phyloP scores from a whole-genome alignment of 2,888 invertebrate species.

The Eilema caniola region DNA sequence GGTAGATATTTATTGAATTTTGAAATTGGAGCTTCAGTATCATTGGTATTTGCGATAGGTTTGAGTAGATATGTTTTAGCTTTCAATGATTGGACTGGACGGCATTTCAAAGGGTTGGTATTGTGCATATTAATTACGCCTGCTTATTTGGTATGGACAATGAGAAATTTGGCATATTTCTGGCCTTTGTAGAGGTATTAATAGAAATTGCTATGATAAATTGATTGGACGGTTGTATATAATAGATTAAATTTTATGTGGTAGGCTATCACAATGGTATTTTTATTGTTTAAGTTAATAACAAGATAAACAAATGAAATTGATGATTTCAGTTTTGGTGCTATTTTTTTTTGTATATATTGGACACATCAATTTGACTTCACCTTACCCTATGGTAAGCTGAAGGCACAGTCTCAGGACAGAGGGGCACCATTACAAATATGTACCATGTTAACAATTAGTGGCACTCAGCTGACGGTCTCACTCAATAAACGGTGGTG shows the following conservation, averaged over 20 bases:
- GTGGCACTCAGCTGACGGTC: too few species aligned
- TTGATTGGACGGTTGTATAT: neutral
- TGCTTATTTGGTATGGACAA: constrained; percentile 5
- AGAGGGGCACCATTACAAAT: too few species aligned
- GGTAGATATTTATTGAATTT: constrained; percentile 47
- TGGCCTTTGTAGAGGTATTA: constrained; percentile 3
- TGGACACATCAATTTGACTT: too few species aligned
- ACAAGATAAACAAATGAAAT: too few species aligned
- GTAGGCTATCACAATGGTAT: neutral
- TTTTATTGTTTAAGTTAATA: too few species aligned
- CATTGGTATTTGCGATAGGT: constrained; percentile 32
- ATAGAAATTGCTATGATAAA: neutral
- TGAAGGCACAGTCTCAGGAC: too few species aligned
- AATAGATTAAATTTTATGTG: neutral
- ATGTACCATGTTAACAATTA: too few species aligned
- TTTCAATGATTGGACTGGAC: constrained; percentile 23
- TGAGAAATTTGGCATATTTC: constrained; percentile 7
- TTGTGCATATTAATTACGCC: constrained; percentile 10
- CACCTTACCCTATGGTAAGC: too few species aligned
- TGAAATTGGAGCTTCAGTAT: constrained; percentile 41
- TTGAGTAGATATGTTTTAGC: constrained; percentile 33
- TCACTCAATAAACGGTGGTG: too few species aligned
- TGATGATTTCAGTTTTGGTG: too few species aligned
- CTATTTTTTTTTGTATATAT: too few species aligned
- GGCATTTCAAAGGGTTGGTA: constrained; percentile 6